phyloP scores from a whole-genome alignment of 2,113 vertebrate genomes.

The Aspiorhynchus laticeps region DNA sequence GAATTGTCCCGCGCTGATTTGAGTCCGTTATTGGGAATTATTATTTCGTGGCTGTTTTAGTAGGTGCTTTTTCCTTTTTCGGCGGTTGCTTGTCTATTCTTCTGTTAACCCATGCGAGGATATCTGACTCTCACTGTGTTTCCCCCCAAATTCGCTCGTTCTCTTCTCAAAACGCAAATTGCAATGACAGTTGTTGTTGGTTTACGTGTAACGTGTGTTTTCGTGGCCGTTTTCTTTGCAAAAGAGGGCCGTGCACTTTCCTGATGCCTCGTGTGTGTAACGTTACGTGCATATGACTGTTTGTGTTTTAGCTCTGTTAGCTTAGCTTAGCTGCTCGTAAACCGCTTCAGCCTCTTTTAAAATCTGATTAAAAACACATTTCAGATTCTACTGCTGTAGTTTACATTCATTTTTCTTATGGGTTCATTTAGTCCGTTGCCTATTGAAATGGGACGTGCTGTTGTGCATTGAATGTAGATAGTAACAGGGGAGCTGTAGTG shows the following conservation, averaged over 20 bases:
- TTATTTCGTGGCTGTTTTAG: neutral
- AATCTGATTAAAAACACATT: too few relatives aligned
- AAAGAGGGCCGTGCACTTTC: constrained; percentile 1
- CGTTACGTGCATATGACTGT: constrained; percentile 20
- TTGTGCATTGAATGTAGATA: neutral
- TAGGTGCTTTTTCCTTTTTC: neutral
- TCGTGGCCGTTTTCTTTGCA: neutral
- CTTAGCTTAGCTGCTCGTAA: constrained; percentile 11
- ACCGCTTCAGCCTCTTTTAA: neutral
- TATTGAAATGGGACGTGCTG: neutral
- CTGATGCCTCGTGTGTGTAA: constrained; percentile 13
- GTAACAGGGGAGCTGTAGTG: neutral
- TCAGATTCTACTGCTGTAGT: neutral
- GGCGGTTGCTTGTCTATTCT: constrained; percentile 27
- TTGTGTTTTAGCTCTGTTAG: constrained; percentile 34
- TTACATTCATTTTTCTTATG: neutral
- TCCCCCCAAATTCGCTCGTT: neutral
- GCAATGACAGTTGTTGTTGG: neutral
- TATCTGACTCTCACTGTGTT: constrained; percentile 9
- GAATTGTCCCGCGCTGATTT: neutral
- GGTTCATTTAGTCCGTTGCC: neutral
- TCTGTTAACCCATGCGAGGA: constrained; percentile 27
- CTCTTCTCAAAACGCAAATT: neutral
- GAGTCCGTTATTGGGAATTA: neutral
- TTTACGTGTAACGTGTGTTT: neutral